A percentile compares a stretch with the other conserved stretches of the same genome.
Conservation (phyloP, 2,797 vertebrate species). For the Chelmon rostratus region DNA sequence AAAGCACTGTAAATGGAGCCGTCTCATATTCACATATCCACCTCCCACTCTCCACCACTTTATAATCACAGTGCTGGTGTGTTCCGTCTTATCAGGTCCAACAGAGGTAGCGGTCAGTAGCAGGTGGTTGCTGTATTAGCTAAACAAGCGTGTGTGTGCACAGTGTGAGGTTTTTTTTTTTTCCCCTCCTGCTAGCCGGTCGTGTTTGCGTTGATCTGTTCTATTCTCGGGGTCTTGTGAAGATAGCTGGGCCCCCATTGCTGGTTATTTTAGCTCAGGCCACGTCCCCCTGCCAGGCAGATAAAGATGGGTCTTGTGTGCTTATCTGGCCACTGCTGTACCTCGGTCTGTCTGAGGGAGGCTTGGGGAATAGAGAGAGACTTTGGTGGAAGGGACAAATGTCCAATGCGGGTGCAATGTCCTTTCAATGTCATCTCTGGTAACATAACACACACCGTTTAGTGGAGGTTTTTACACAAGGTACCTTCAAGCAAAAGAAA, state of each 20-base stretch:
- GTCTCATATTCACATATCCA: slow-evolving; percentile 70
- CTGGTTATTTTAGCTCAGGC: slow-evolving; percentile 74
- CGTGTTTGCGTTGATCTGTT: slow-evolving; percentile 64
- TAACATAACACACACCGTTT: slow-evolving; percentile 30
- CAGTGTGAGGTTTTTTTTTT: slow-evolving; percentile 55
- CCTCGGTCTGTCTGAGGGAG: slow-evolving; percentile 65
- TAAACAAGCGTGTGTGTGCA: slow-evolving; percentile 71
- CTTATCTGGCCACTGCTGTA: slow-evolving; percentile 74
- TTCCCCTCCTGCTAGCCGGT: slow-evolving; percentile 14
- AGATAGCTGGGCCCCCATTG: slow-evolving; percentile 71
- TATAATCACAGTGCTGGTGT: slow-evolving; percentile 68
- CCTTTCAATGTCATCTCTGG: slow-evolving; percentile 71
- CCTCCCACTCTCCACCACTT: slow-evolving; percentile 72
- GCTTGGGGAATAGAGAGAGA: slow-evolving; percentile 63
- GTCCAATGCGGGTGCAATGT: slow-evolving; percentile 57
- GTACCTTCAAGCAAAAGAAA: slow-evolving; percentile 34
- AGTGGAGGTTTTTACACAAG: slow-evolving; percentile 37
- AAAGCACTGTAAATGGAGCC: slow-evolving; percentile 78
- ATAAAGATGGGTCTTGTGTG: slow-evolving; percentile 76
- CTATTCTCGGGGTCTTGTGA: slow-evolving; percentile 71
- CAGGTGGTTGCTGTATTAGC: slow-evolving; percentile 76
- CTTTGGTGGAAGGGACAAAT: slow-evolving; percentile 65
- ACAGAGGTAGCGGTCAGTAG: slow-evolving; percentile 71
- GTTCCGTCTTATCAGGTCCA: slow-evolving; percentile 75
- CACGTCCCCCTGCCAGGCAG: slow-evolving; percentile 70